A percentile compares a stretch with the other conserved stretches of the same genome.
Conservation (phyloP, 1,140 invertebrate genomes). For the Lordiphosa mommai region DNA sequence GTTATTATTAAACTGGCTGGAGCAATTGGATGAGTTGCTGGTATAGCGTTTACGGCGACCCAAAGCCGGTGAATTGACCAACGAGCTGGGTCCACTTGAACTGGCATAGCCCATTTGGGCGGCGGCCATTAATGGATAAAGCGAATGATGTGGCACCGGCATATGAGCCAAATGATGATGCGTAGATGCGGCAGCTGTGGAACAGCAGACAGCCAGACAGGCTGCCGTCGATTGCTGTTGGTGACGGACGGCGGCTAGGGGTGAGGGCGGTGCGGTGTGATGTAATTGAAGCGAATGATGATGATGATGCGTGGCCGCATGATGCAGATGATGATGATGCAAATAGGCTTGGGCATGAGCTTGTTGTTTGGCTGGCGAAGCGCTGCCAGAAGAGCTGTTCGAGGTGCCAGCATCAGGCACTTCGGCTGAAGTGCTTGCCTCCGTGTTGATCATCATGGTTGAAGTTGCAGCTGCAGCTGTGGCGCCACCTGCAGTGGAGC, state of each 20-base stretch:
- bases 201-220: constrained; percentile 44
- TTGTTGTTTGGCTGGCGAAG: constrained; percentile 46
- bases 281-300: constrained; percentile 49
- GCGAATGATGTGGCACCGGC: constrained; percentile 46
- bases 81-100: constrained; percentile 70
- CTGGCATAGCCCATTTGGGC: constrained; percentile 49
- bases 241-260: constrained; percentile 47
- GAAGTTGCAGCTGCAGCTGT: neutral
- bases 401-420: constrained; percentile 7
- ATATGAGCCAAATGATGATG: constrained; percentile 48
- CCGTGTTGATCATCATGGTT: constrained; percentile 6
- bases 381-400: constrained; percentile 51
- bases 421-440: neutral
- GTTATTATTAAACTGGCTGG: constrained; percentile 83
- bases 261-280: constrained; percentile 61
- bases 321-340: constrained; percentile 52
- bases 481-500: neutral
- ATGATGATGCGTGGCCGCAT: constrained; percentile 46
- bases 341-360: constrained; percentile 15
- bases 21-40: constrained; percentile 78
- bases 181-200: constrained; percentile 19
- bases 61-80: constrained; percentile 73
- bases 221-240: constrained; percentile 25
- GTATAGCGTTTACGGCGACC: constrained; percentile 74
- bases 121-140: constrained; percentile 63